Evolutionary conservation across 2,888 invertebrate genomes (phyloP), one percentile per base, ranked within the genome.

Genomic region (Notodromas monacha): DNA sequence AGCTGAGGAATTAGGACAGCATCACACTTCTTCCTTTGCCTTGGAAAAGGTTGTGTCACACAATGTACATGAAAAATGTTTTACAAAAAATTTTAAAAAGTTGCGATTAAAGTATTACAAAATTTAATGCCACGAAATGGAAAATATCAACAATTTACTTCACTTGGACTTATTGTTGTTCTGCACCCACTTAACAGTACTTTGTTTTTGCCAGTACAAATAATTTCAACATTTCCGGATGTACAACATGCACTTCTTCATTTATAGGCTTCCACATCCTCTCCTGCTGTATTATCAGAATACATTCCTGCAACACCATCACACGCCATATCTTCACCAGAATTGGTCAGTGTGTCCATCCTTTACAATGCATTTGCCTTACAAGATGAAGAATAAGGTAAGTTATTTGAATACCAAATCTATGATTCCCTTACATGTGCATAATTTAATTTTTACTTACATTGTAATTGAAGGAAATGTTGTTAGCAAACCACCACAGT

Each of bases 1-100:
- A 21, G 21, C 21, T 21, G 21, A 21, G 21, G 21, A 21, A 21
- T 21, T 21, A 21, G 21, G 21, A 21, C 21, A 21, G 21, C 21
- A 21, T 21, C 21, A 21, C 21, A 21, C n/a, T 21, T 21, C 21
- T 21, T 21, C 21, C 21, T 21, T 21, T 21, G 21, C 21, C 21
- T 21, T n/a, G 21, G 21, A 21, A 21, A 21, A 21, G 21, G 21
- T 21, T 21, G 21, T 21, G 21, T 21, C 21, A 21, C 21, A 21
- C 21, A 21, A 21, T 21, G n/a, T 21, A 21, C 6, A 21, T 8
- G 21, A 21, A 21, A 21, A 21, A n/a, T 21, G 21, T 21, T 6
- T 21, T 21, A 21, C 21, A 21, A 6, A 21, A 21, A 8, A 21
- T 21, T 21, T 21, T 8, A 21, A 21, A 21, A 21, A 21, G n/a